Evolutionary conservation across 1,140 invertebrate genomes (phyloP), one percentile per base, ranked within the genome.

Genomic region (Atta colombica): DNA sequence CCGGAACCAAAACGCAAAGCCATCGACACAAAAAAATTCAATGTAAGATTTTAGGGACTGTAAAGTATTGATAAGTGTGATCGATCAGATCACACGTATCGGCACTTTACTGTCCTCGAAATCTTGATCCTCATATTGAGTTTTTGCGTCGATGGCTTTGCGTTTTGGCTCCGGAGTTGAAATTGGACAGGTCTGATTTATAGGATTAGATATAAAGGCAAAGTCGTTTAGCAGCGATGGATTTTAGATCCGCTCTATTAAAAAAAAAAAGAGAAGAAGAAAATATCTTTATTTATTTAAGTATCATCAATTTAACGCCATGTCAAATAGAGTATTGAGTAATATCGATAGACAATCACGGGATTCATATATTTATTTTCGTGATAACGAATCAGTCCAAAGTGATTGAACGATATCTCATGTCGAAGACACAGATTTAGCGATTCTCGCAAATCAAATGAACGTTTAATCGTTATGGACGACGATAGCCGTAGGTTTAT

Each of bases 201-300:
- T 16, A 53, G 45, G 45, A 68, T 68, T 53, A 68, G 28, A 49
- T 60, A 18, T 10, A 18, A 16, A 39, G 21, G 18, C 14, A 31
- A 58, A 58, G 65, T 35, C 25, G 35, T 53, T 81, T 81, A 16
- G 16, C 25, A 31, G 4, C 60, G 25, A 10, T 6, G 5, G 31
- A 55, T 31, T 39, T 69, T 53, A 25, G 31, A 71, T 31, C 8
- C 6, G 3, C 12, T 2, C 7, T 18, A 21, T 16, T 25, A 66
- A 35, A 21, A 25, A 74, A 28, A 49, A 1, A 21, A 18, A 3
- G 2, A 55, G 25, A 66, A n/a, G 6, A 35, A 66, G 6, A 21
- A 80, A 35, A 66, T 45, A 63, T 68, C 63, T 80, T 53, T 53
- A 80, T 66, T 66, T 80, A 63, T 18, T 39, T 16, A 51, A 71